Evolutionary conservation across 2,888 invertebrate genomes (phyloP), one percentile per base, ranked within the genome.

Genomic region (Rhagonycha fulva): DNA sequence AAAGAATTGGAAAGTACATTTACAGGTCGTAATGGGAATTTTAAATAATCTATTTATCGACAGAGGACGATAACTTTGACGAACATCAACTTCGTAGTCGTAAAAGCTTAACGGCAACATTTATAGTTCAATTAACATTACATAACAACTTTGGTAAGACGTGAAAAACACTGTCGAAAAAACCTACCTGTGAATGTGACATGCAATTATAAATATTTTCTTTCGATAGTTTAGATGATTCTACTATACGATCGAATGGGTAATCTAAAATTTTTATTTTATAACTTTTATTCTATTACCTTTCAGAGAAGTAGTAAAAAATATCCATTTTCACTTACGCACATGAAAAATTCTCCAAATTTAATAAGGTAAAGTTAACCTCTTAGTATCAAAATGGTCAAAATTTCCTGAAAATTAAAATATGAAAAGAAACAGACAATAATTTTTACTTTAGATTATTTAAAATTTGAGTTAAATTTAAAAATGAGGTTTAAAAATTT

Each of bases 21-120:
- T 84, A 84, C 84, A 84, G 84, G 78, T 83, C 84, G 83, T 82
- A 83, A 82, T 82, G 80, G 80, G 78, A 75, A 76, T 76, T 80
- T 79, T 80, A 80, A 80, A 80, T 80, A 80, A 80, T 79, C 79
- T 75, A 80, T 80, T 72, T 74, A 78, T 77, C 75, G 77, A 74
- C 68, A 76, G 76, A 78, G 74, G 77, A 79, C 79, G 77, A 78
- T 78, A 79, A 78, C 75, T 79, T 79, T 77, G 77, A 77, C 75
- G 75, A 74, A 77, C 77, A 75, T 77, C 77, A 74, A 74, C 69
- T 70, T 70, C 70, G 70, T 68, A 26, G 73, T 70, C 70, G 73
- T 77, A 77, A 77, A 77, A 75, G 63, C 72, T 77, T 77, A 77
- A 77, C 75, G 77, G 75, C 74, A 28, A 70, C 70, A 75, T 77